A percentile compares a stretch with the other conserved stretches of the same genome.
These are phyloP conservation scores for Grus americana DNA, from an alignment of 2,113 vertebrate species.

Conservation along the genomic window DNA sequence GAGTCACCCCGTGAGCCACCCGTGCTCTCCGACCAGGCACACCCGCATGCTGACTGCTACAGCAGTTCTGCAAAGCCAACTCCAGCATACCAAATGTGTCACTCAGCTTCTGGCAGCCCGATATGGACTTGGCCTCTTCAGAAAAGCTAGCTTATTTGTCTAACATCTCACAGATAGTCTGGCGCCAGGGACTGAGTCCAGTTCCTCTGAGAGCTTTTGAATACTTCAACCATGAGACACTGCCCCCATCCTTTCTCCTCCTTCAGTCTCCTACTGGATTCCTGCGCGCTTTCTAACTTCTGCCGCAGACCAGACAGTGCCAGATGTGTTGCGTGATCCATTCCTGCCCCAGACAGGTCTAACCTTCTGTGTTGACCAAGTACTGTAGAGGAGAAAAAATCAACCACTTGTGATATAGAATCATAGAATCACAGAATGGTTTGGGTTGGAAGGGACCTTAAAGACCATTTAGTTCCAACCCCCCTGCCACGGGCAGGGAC, in stretches of 20 bases:
- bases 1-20: neutral
- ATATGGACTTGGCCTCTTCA: neutral
- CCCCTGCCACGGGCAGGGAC: too few species aligned
- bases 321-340: rapidly evolving
- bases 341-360: neutral
- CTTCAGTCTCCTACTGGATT: neutral
- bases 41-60: neutral
- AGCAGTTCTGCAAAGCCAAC: neutral
- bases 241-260: neutral
- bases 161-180: neutral
- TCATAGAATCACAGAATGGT: too few species aligned
- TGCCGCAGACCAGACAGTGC: neutral
- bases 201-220: neutral
- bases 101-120: neutral
- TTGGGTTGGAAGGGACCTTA: too few species aligned
- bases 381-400: neutral
- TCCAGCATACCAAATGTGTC: neutral
- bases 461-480: too few species aligned
- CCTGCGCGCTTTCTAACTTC: neutral
- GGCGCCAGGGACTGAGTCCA: neutral
- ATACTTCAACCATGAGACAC: neutral
- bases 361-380: neutral
- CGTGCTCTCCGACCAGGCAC: neutral
- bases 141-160: neutral
- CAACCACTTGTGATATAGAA: neutral